Conservation (phyloP, 2,888 invertebrate genomes). For the Pteria penguin region DNA sequence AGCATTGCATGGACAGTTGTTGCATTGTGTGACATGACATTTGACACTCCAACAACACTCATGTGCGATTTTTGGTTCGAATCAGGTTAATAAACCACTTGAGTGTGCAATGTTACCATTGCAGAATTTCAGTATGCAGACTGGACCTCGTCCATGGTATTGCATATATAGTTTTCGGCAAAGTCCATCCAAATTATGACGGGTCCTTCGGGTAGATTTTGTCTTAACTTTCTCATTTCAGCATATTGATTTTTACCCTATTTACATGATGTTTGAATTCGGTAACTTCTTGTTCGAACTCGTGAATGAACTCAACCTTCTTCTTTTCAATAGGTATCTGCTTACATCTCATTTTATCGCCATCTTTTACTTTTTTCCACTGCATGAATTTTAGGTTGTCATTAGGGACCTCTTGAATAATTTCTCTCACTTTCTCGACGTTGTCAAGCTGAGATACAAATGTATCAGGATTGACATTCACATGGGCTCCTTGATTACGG, state of each 20-base stretch:
- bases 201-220: background rate
- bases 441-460: no score
- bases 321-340: background rate
- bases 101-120: slow-evolving; percentile 1
- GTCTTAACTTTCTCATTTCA: slow-evolving; percentile 8
- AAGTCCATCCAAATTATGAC: slow-evolving; percentile 14
- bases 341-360: background rate
- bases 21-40: background rate
- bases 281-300: slow-evolving; percentile 22
- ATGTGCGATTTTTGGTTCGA: background rate
- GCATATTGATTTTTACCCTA: slow-evolving; percentile 15
- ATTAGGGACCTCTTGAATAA: background rate
- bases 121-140: background rate
- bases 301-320: slow-evolving; percentile 20
- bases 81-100: background rate
- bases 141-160: background rate
- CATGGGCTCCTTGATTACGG: slow-evolving; percentile 8
- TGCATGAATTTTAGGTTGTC: background rate
- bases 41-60: background rate
- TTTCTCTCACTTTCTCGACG: slow-evolving; percentile 7
- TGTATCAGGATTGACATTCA: slow-evolving; percentile 24
- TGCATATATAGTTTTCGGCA: slow-evolving; percentile 2
- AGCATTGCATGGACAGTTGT: background rate
- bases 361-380: background rate
- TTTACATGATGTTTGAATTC: slow-evolving; percentile 20